These are phyloP conservation scores for Pygoscelis antarcticus DNA, from an alignment of 2,113 vertebrate species.

Conservation along the genomic window DNA sequence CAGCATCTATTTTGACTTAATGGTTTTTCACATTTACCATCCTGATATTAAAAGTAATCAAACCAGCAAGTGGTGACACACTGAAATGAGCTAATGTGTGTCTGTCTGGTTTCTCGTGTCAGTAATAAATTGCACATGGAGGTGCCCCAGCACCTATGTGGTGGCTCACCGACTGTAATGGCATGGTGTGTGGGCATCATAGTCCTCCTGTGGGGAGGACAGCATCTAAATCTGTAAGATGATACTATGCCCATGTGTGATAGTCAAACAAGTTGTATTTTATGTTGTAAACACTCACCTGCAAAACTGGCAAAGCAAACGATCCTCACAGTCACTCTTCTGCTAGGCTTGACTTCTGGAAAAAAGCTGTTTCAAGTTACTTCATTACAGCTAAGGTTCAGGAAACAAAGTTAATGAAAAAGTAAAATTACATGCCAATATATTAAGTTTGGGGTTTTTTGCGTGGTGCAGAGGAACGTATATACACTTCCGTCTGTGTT, in stretches of 20 bases:
- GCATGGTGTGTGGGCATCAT: background rate
- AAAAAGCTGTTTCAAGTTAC: background rate
- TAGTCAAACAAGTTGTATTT: background rate
- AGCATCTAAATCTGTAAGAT: background rate
- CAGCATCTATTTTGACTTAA: background rate
- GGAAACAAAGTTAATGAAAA: background rate
- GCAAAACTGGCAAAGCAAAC: background rate
- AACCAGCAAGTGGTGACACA: background rate
- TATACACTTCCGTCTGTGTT: background rate
- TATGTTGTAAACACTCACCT: background rate
- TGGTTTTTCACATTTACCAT: background rate
- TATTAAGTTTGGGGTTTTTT: too few species aligned
- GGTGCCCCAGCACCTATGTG: background rate
- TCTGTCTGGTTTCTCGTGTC: fast-evolving
- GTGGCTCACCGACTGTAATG: background rate
- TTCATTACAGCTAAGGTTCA: background rate
- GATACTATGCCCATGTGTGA: background rate
- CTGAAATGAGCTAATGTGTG: fast-evolving
- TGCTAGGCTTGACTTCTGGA: background rate
- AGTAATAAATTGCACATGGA: background rate
- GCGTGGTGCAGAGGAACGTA: fast-evolving
- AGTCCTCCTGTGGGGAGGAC: too few species aligned
- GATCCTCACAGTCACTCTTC: background rate
- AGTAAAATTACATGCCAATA: background rate
- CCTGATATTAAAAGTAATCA: background rate